These are phyloP conservation scores for Oligia fasciuncula DNA, from an alignment of 2,888 invertebrate genomes.

Conservation along the genomic window DNA sequence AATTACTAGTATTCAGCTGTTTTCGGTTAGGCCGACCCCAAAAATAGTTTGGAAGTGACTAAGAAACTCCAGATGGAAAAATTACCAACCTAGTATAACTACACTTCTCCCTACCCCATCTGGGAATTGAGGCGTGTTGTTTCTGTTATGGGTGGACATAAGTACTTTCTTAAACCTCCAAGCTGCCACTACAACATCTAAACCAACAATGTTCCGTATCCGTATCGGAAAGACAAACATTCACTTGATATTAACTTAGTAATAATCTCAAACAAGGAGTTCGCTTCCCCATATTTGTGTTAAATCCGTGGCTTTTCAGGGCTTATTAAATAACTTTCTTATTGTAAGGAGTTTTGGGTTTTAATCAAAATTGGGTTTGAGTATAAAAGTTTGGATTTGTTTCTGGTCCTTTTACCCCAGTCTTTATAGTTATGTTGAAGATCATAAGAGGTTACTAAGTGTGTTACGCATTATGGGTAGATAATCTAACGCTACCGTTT, in stretches of 20 bases:
- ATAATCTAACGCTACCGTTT: no score
- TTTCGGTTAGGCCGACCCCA: background rate
- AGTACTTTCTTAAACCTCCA: background rate
- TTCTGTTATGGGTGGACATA: background rate
- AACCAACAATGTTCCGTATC: slow-evolving; percentile 22
- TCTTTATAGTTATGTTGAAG: background rate
- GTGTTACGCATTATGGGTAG: background rate
- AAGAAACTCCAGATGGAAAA: background rate
- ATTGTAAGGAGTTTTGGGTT: slow-evolving; percentile 46
- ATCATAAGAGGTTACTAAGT: background rate
- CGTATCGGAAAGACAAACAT: slow-evolving; percentile 44
- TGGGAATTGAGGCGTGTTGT: background rate
- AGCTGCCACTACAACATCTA: slow-evolving; percentile 11
- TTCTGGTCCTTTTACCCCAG: background rate
- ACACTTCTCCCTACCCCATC: background rate
- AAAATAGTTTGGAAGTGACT: background rate
- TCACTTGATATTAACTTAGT: slow-evolving; percentile 49
- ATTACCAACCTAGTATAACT: background rate
- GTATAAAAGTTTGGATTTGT: slow-evolving; percentile 15
- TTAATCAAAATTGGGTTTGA: slow-evolving; percentile 48
- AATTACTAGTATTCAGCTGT: background rate
- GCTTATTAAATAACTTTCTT: slow-evolving; percentile 59
- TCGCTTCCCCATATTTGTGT: slow-evolving; percentile 56
- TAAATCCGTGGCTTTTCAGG: slow-evolving; percentile 28
- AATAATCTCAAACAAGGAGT: slow-evolving; percentile 40